Base-by-base conservation (phyloP, 1,140 invertebrate species). In the Hylaeus volcanicus region DNA sequence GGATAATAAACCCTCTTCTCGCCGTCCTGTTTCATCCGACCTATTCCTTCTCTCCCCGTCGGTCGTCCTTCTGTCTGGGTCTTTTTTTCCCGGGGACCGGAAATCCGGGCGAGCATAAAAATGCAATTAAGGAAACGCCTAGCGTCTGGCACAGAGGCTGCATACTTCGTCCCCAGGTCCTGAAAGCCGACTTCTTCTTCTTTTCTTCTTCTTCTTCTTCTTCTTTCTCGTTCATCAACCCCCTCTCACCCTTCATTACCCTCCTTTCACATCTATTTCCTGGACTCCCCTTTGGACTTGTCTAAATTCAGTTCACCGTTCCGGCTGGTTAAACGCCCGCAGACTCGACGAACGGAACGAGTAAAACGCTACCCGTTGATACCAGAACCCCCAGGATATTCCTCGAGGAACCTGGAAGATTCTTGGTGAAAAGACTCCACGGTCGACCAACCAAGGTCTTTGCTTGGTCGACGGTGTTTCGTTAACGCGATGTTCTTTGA, bases 121-220 rank as follows among this genome's bases (percentile, higher is more conserved):
- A 92, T 92, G 90, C 90, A 92, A 92, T 92, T 92, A 92, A 92
- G 90, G 88, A 91, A 91, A 91, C 86, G 90, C 86, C 86, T 81
- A 84, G 70, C 82, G 74, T 84, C 75, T 83, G 78, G 82, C 79
- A 26, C 26, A 64, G 53, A 39, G 68, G 60, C 74, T 61, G 68
- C 84, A 60, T 71, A 73, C 63, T 61, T 37, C 43, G 43, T 12
- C 45, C 37, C 69, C 39, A 26, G 15, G n/a, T 61, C 45, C 72
- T 83, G 72, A 80, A 83, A 80, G 63, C 53, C 73, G 45, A 55
- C 78, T 77, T 72, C 68, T 81, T 72, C 63, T 60, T 76, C 51
- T 43, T 74, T 1, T 43, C 69, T 11, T n/a, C 63, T 53, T 45
- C 66, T 48, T 58, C 74, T 55, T 51, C 58, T 71, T 86, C 80